Evolutionary conservation across 2,888 invertebrate genomes (phyloP), one percentile per base, ranked within the genome.

Genomic region (Acleris emargana): DNA sequence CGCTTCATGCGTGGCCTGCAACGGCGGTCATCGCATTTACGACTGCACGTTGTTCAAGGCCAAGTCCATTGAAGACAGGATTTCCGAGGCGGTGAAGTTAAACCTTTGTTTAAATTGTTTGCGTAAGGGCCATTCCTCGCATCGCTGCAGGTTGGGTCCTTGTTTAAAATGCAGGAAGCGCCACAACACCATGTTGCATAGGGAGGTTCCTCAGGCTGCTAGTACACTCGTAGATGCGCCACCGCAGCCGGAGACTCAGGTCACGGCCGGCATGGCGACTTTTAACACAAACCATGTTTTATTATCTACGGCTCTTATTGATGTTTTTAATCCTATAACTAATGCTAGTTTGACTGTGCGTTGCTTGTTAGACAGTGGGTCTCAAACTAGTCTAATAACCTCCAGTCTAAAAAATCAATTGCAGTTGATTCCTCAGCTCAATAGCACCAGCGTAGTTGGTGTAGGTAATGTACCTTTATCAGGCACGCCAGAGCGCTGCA

Each of bases 361-460:
- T 1, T 57, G 51, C 20, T 51, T 63, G 13, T 25, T 67, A 13
- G 67, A 61, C 45, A 18, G 61, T 47, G 68, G 64, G 7, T 62
- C 62, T 52, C 62, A 66, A 17, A 47, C 60, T 5, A 57, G 66
- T n/a, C 64, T 66, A 58, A n/a, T 69, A 11, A 67, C 58, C 1
- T 49, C 53, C 13, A 13, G 16, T 16, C 1, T 67, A n/a, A 67
- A 52, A 43, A 17, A 54, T 6, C 20, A 38, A 11, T 28, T 69
- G 22, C 16, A 53, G 1, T 32, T 69, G 18, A 51, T 62, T 20
- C 45, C 59, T 18, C 51, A 59, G 13, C 62, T 51, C n/a, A 50
- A 45, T 13, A 17, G 50, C 18, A 18, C 45, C 13, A 59, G 50
- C 9, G 38, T 68, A 13, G 20, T 66, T 16, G 68, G 68, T 13